Evolutionary conservation across 2,888 invertebrate genomes (phyloP), one percentile per base, ranked within the genome.

Genomic region (Ischnura elegans): DNA sequence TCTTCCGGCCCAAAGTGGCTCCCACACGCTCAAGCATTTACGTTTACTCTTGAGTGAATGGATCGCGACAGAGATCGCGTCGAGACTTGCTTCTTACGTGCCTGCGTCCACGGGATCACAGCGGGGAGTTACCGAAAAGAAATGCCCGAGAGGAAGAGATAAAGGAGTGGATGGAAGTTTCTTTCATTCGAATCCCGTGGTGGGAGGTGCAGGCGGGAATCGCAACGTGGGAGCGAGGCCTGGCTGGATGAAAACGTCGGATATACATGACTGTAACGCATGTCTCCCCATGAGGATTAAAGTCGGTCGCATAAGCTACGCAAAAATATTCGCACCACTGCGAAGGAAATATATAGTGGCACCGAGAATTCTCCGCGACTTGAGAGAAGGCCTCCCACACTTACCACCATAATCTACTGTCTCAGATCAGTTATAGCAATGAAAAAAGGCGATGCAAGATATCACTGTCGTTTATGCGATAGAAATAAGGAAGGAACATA

Each of bases 101-200:
- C 6, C 76, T 3, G 51, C 51, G 51, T 51, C 51, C 76, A 25
- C 76, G 29, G 13, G 3, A 13, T 36, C 76, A 13, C 76, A 76
- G 76, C 76, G 76, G 76, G 76, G 76, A 76, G 76, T 76, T 76
- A 16, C 76, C 76, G 76, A 76, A 36, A 76, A 76, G 76, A 36
- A 76, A 36, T 76, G 76, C 16, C 76, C 29, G 76, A 36, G 3
- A 25, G 76, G 8, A 25, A 76, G n/a, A 76, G 76, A 76, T 76
- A 76, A 76, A 76, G 76, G 76, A 8, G 29, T 5, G 19, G 51
- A 19, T 19, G 51, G 2, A 19, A 1, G 51, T 51, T 19, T 51
- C 19, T 51, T 51, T 51, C 76, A 13, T 16, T 76, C 36, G 76
- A 76, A 36, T 76, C 29, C n/a, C 36, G 76, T 76, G 76, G 76